Percentiles rank a stretch among this genome's conserved stretches.
phyloP scores from a whole-genome alignment of 2,888 invertebrate species.

The Nineta flava region DNA sequence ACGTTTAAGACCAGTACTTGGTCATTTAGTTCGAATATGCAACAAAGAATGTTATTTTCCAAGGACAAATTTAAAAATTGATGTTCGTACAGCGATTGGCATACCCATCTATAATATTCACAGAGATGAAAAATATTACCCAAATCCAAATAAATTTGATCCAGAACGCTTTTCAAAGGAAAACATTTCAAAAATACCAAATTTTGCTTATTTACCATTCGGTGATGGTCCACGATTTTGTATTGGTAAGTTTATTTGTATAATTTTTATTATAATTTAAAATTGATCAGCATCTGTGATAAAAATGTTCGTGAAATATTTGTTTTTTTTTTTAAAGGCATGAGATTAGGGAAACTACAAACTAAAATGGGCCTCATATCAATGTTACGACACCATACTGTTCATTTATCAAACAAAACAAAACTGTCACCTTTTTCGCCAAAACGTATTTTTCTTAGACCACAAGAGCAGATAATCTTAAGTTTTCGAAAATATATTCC shows the following conservation, averaged over 20 bases:
- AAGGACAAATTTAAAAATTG: background rate
- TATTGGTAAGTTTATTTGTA: too few species aligned
- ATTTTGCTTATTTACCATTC: background rate
- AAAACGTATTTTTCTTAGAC: too few species aligned
- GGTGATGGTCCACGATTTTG: background rate
- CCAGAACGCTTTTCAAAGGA: background rate
- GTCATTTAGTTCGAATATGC: background rate
- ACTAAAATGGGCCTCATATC: conserved; percentile 16
- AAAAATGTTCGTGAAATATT: too few species aligned
- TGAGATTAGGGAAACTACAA: conserved; percentile 16
- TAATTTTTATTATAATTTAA: too few species aligned
- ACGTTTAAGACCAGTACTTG: background rate
- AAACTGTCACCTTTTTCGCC: conserved; percentile 9
- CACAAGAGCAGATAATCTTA: too few species aligned
- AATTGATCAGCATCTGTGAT: too few species aligned
- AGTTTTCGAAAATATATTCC: too few species aligned
- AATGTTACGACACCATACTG: conserved; percentile 15
- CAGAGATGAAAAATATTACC: background rate
- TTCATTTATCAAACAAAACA: conserved; percentile 17
- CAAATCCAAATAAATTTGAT: background rate
- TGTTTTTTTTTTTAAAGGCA: background rate
- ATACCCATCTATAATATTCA: background rate
- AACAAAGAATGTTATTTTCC: background rate
- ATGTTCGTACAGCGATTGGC: background rate
- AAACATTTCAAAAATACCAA: background rate